Base-by-base conservation (phyloP, 92 coral and sea anemone genomes). In the Porites evermanni region DNA sequence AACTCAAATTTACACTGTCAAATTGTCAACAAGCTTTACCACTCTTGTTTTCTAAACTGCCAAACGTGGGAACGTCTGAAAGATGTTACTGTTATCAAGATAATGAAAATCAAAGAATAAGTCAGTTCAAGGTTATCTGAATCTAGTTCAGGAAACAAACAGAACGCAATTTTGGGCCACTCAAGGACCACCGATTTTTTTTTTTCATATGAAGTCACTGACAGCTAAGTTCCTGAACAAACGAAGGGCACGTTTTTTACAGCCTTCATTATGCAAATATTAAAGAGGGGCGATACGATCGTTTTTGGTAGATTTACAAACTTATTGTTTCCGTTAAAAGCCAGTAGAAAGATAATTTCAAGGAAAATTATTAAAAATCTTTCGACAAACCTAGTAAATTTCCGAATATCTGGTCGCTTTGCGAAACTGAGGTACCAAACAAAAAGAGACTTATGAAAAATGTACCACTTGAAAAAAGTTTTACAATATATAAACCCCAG, bases 291-390 rank as follows among this genome's bases (percentile, higher is more conserved):
- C 13, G 61, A 19, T 74, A 53, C 64, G 12, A 74, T 74, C 78
- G 56, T 14, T 74, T 54, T 4, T 72, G 52, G 54, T 10, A 72
- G 77, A 72, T 72, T 74, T 53, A 53, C 78, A 17, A 52, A 74
- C 17, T 53, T 53, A 77, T 77, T 26, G 24, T 17, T 53, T 11
- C 19, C 69, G 69, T 52, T 14, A 38, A 77, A 26, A 0, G 68
- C 61, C 29, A 60, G 56, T 12, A 59, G 23, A 76, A 24, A 26
- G 54, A 53, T 24, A 59, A 14, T 60, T 77, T 14, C 29, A 13
- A 12, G 7, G 19, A 60, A 51, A 59, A 17, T 61, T 8, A 58
- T 58, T 77, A 3, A 12, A 12, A n/a, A 26, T 7, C 53, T 17
- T 23, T 29, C 1, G 7, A 14, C 12, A 17, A 11, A 8, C 8